A percentile compares a stretch with the other conserved stretches of the same genome.
phyloP scores from a whole-genome alignment of 2,113 vertebrate species.

The Platysteira castanea region DNA sequence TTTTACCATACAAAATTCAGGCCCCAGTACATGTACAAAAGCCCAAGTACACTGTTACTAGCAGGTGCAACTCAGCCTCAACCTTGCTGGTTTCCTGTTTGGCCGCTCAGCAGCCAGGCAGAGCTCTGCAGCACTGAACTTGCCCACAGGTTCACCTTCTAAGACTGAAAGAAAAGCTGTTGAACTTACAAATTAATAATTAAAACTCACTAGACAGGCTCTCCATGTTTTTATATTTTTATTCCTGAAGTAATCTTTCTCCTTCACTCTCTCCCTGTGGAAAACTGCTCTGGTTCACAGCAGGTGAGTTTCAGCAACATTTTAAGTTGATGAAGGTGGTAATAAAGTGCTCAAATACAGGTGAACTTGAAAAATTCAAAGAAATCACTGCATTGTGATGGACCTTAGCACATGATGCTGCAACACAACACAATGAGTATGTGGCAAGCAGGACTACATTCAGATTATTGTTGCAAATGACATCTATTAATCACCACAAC shows the following conservation, averaged over 20 bases:
- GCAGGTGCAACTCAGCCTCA: not conserved
- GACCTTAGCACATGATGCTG: not conserved
- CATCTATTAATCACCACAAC: not conserved
- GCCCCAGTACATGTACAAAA: not conserved
- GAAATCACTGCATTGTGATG: no score
- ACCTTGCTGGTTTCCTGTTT: not conserved
- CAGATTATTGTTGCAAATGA: not conserved
- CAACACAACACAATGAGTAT: not conserved
- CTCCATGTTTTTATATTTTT: not conserved
- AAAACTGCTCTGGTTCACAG: not conserved
- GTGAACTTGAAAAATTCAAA: not conserved
- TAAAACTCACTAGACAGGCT: not conserved
- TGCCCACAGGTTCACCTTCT: not conserved
- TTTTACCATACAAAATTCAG: not conserved
- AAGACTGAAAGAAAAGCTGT: not conserved
- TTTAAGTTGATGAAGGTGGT: not conserved
- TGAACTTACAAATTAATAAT: not conserved
- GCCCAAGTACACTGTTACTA: not conserved
- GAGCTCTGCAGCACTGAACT: not conserved
- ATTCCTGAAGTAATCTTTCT: not conserved
- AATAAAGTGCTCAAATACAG: not conserved
- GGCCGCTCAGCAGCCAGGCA: not conserved
- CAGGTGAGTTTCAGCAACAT: not conserved
- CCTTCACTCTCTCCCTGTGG: not conserved
- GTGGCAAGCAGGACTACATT: not conserved